Evolutionary conservation across 1,140 invertebrate genomes (phyloP), one percentile per base, ranked within the genome.

Genomic region (Heliconius hewitsoni): DNA sequence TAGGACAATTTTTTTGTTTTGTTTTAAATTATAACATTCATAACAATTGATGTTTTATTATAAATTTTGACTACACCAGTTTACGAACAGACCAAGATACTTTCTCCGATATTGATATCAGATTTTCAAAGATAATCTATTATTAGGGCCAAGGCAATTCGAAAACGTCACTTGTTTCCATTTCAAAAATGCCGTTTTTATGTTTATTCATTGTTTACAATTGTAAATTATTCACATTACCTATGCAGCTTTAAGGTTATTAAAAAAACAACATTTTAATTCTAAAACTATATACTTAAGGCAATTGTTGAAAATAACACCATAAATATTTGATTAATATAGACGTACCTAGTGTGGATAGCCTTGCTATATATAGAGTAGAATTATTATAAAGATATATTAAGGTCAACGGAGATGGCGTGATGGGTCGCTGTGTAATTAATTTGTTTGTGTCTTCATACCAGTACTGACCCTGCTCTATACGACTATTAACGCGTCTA

Each of bases 361-460:
- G 71, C 30, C 71, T 42, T 39, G 37, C 19, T 42, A 3, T 37
- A 72, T 72, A 72, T 72, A 72, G 30, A 72, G 39, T 72, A 39
- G 37, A 0, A 72, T 19, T 37, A 42, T 8, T 72, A n/a, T 42
- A 57, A 70, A 66, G 75, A 85, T 79, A 84, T 83, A 89, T 87
- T 86, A 82, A 85, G 77, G 74, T 52, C 77, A 81, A 30, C n/a
- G 75, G 76, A 81, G 81, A 76, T 76, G 79, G 79, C 71, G 39
- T 76, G 46, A 76, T 78, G 77, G 72, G 76, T 71, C 82, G 60
- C 60, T 66, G 16, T 66, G 18, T 79, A 82, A 85, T 88, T 85
- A 84, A 86, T 87, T 87, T 86, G 83, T 86, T 86, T 89, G 81
- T 60, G 55, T 50, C 72, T 70, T 71, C 46, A 70, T 37, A 76